Base-by-base conservation (phyloP, 2,888 invertebrate species). In the Aporophyla nigra region DNA sequence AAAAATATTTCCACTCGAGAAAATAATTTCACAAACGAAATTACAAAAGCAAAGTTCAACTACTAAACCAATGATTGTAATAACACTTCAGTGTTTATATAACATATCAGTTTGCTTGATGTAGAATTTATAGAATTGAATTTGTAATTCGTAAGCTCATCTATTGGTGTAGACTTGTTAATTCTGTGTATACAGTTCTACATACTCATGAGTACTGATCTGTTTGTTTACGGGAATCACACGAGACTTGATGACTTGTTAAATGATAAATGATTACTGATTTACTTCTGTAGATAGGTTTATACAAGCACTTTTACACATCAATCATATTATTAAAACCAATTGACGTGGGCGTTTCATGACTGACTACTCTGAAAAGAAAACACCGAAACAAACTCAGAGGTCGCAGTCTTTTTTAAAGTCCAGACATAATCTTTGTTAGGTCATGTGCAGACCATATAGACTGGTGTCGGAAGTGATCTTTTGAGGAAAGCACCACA, bases 81-180 rank as follows among this genome's bases (percentile, higher is more conserved):
- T 74, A 76, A 70, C 33, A 74, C 58, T 84, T 63, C 46, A 53
- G n/a, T 74, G 33, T 82, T 82, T 79, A 62, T 58, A n/a, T 82
- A 68, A 71, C 24, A 56, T 68, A 69, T 80, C 19, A 71, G 53
- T 69, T 78, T 58, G 63, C 19, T 65, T 72, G n/a, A 71, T 62
- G 40, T 77, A 73, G 56, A 75, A 73, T 74, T 63, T 59, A 46
- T 76, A 74, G 59, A 74, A 75, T 77, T 65, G 71, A 74, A 79
- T 82, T 54, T 51, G 63, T 79, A 71, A 77, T 77, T 76, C 33
- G 43, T 65, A 46, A 66, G 33, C 66, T 74, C 63, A 56, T 74
- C 40, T 71, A 58, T 61, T 71, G 51, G 5, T 12, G 12, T 49
- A 74, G 63, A 80, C 59, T 76, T 70, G 21, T 67, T 66, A 65